These are phyloP conservation scores for Macropus fuliginosus DNA, from an alignment of 2,797 vertebrate genomes.

Conservation along the genomic window DNA sequence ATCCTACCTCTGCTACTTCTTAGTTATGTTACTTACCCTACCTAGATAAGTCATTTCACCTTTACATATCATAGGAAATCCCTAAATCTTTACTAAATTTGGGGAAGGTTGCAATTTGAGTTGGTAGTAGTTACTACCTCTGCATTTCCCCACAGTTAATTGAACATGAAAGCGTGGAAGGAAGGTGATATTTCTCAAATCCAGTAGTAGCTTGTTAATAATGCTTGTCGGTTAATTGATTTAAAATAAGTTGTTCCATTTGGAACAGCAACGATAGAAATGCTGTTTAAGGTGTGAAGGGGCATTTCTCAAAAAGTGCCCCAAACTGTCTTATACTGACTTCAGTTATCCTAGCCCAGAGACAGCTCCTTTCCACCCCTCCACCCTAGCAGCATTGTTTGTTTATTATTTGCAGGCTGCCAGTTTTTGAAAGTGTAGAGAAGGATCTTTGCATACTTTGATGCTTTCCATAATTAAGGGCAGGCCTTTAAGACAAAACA, in stretches of 20 bases:
- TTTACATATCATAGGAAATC: background rate
- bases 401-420: background rate
- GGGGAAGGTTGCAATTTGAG: background rate
- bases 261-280: background rate
- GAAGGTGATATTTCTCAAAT: background rate
- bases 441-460: background rate
- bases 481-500: background rate
- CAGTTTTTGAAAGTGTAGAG: slow-evolving; percentile 15
- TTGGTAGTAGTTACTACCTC: background rate
- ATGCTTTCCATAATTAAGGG: background rate
- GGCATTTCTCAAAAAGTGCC: background rate
- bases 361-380: background rate
- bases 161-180: background rate
- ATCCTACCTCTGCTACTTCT: background rate
- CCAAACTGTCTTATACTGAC: background rate
- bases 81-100: background rate
- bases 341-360: background rate
- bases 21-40: background rate
- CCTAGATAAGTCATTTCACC: background rate
- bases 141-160: background rate
- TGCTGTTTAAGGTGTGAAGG: background rate
- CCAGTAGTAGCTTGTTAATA: background rate
- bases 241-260: background rate
- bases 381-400: background rate
- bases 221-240: background rate